phyloP scores from a whole-genome alignment of 2,113 vertebrate genomes.

The Choloepus hoffmanni region DNA sequence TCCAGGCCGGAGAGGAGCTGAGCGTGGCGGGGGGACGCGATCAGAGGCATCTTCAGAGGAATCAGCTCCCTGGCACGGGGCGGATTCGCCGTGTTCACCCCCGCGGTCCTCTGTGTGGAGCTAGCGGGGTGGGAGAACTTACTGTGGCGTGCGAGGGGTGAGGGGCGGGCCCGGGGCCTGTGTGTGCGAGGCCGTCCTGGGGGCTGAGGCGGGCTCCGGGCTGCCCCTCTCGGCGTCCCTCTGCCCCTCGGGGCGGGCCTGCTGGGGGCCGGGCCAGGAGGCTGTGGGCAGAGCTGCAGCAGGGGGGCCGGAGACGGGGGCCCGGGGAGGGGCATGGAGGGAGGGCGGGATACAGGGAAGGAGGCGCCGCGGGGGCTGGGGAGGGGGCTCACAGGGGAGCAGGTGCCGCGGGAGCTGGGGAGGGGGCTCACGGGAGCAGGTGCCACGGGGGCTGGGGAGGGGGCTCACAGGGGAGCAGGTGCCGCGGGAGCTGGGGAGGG shows the following conservation, averaged over 20 bases:
- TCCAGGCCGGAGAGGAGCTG: background rate
- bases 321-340: too few relatives aligned
- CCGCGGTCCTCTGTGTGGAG: background rate
- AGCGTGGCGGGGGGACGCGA: background rate
- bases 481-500: rapidly evolving
- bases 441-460: too few relatives aligned
- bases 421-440: too few relatives aligned
- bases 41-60: background rate
- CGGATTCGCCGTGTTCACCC: background rate
- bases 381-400: too few relatives aligned
- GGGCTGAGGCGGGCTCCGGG: too few relatives aligned
- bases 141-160: too few relatives aligned
- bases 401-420: too few relatives aligned
- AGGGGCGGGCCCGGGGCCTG: background rate
- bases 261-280: background rate
- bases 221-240: background rate
- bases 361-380: too few relatives aligned
- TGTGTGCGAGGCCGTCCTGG: too few relatives aligned
- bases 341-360: too few relatives aligned
- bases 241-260: background rate
- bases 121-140: background rate
- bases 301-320: background rate
- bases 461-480: too few relatives aligned
- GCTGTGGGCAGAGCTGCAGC: rapidly evolving
- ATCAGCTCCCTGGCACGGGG: background rate